Conservation (phyloP, 2,888 invertebrate genomes). For the Parascotia fuliginaria region DNA sequence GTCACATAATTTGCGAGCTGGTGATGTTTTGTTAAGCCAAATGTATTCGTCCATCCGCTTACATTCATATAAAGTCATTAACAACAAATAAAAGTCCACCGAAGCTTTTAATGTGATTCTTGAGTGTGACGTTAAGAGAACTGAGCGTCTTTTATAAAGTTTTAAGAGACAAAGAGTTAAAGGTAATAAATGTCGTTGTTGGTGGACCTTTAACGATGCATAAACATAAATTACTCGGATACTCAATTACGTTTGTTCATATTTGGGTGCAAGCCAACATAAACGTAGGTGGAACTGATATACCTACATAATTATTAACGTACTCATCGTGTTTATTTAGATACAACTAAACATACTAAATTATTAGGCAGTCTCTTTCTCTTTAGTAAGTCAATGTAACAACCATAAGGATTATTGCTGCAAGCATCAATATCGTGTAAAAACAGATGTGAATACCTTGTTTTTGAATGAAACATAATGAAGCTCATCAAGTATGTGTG, state of each 20-base stretch:
- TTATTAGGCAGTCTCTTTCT: too few species aligned
- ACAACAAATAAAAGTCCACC: constrained; percentile 53
- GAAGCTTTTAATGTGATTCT: constrained; percentile 60
- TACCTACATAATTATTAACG: constrained; percentile 14
- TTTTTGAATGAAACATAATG: constrained; percentile 23
- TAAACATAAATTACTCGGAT: constrained; percentile 5
- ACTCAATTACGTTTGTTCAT: constrained; percentile 23
- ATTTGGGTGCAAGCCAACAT: constrained; percentile 25
- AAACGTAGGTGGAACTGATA: constrained; percentile 14
- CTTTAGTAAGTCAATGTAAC: too few species aligned
- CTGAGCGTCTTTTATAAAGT: constrained; percentile 37
- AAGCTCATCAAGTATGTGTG: constrained; percentile 24
- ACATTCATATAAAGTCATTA: constrained; percentile 61
- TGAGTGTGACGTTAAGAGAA: constrained; percentile 50
- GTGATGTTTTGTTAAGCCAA: constrained; percentile 57
- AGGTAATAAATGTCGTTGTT: constrained; percentile 10
- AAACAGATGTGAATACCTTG: background rate
- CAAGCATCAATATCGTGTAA: background rate
- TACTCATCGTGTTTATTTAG: constrained; percentile 18
- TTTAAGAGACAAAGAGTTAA: constrained; percentile 51
- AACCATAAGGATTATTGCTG: background rate
- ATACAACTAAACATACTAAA: background rate
- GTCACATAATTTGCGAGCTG: constrained; percentile 41
- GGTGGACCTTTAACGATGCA: background rate
- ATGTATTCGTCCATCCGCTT: constrained; percentile 52